Conservation (phyloP, 2,888 invertebrate genomes). For the Calameuta pallipes region DNA sequence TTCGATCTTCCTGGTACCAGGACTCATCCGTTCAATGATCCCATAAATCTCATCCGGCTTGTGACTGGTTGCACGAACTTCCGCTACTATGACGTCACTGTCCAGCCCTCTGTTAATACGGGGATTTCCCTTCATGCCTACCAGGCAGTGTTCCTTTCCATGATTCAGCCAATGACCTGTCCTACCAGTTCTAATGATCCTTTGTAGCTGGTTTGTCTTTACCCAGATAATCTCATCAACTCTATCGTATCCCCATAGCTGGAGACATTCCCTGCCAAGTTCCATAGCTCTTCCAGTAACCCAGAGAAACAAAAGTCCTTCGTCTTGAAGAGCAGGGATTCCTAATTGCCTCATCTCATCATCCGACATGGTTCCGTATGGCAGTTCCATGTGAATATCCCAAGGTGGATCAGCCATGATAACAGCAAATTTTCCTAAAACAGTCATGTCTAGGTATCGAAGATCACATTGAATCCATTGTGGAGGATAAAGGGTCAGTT, state of each 20-base stretch:
- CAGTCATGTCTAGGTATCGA: conserved; percentile 89
- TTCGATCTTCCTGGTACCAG: conserved; percentile 97
- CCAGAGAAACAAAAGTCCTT: conserved; percentile 97
- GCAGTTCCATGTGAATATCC: conserved; percentile 99
- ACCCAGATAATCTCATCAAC: conserved; percentile 99
- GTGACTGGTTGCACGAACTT: conserved; percentile 97
- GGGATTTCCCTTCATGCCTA: conserved; percentile 95
- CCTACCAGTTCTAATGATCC: conserved; percentile 95
- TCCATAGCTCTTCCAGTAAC: conserved; percentile 98
- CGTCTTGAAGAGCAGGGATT: conserved; percentile 94
- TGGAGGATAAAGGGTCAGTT: conserved; percentile 81
- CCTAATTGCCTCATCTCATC: conserved; percentile 97
- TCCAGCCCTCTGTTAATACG: conserved; percentile 93
- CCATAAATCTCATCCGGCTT: conserved; percentile 99
- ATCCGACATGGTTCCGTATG: conserved; percentile 98
- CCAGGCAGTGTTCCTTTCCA: conserved; percentile 97
- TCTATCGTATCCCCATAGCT: conserved; percentile 96
- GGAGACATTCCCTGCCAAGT: conserved; percentile 93
- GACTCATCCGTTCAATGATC: conserved; percentile 95
- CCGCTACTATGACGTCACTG: conserved; percentile 98
- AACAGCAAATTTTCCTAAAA: conserved; percentile 95
- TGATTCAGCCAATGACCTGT: conserved; percentile 99
- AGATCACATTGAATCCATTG: conserved; percentile 99
- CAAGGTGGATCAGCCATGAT: conserved; percentile 99
- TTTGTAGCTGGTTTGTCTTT: conserved; percentile 96